These are phyloP conservation scores for Pseudopipra pipra DNA, from an alignment of 2,113 vertebrate species.

Conservation along the genomic window DNA sequence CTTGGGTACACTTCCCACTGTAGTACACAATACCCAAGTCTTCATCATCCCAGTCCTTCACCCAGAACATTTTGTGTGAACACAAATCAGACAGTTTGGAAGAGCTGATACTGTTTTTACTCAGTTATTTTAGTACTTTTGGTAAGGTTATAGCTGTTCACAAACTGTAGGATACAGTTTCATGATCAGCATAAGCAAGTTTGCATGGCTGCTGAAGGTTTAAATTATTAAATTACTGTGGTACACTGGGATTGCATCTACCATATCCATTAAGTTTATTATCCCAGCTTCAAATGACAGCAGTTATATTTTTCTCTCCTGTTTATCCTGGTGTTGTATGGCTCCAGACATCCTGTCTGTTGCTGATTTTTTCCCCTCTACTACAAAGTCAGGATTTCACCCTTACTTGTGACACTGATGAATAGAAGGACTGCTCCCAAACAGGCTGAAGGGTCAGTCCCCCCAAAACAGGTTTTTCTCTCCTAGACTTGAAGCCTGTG, in stretches of 20 bases:
- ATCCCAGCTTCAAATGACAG: background rate
- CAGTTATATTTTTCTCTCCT: background rate
- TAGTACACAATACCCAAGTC: background rate
- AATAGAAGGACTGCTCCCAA: background rate
- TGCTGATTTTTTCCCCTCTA: background rate
- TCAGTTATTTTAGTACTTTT: background rate
- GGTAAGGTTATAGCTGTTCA: background rate
- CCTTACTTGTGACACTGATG: background rate
- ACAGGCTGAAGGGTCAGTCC: background rate
- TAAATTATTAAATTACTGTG: background rate
- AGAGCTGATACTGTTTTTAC: background rate
- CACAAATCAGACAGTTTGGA: background rate
- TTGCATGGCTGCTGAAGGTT: background rate
- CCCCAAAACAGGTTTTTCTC: background rate
- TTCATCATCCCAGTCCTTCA: background rate
- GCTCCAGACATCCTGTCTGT: background rate
- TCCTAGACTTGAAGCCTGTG: background rate
- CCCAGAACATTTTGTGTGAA: background rate
- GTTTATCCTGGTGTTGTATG: background rate
- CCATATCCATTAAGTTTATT: background rate
- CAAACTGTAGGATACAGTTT: background rate
- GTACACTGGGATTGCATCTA: background rate
- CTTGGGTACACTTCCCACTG: background rate
- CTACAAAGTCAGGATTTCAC: background rate
- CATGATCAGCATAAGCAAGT: background rate